Conservation (phyloP, 2,113 vertebrate genomes). For the Struthio camelus region DNA sequence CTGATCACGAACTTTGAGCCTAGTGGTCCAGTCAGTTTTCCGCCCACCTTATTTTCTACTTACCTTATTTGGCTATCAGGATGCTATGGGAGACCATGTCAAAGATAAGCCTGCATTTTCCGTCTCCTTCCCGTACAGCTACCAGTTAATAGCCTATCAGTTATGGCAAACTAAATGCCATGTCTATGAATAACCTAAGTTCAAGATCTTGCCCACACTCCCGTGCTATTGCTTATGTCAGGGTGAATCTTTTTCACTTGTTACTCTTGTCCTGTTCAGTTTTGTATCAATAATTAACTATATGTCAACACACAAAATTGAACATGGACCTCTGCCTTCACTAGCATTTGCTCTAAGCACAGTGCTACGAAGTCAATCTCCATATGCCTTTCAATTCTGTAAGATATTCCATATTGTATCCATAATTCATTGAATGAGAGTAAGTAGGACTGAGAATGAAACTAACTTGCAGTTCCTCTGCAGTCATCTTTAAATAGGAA, state of each 20-base stretch:
- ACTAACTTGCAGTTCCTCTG: not conserved
- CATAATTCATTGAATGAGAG: not conserved
- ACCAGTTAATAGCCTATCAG: not conserved
- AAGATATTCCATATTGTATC: not conserved
- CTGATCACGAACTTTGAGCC: not conserved
- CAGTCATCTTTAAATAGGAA: not conserved
- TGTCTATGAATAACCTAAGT: not conserved
- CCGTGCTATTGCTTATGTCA: not conserved
- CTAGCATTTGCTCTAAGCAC: not conserved
- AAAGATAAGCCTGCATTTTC: not conserved
- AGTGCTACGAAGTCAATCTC: not conserved
- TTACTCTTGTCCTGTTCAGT: not conserved
- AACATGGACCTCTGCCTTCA: not conserved
- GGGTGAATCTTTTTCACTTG: not conserved
- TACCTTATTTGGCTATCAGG: not conserved
- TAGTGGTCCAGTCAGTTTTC: not conserved
- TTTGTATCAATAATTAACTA: not conserved
- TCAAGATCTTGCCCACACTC: not conserved
- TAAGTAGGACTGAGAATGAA: not conserved
- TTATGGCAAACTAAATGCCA: not conserved
- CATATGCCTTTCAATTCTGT: not conserved
- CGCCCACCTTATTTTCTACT: rapidly evolving
- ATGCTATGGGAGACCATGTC: not conserved
- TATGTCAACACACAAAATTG: not conserved
- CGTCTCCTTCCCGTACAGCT: not conserved